phyloP scores from a whole-genome alignment of 1,140 invertebrate genomes.

The Palaemon carinicauda region DNA sequence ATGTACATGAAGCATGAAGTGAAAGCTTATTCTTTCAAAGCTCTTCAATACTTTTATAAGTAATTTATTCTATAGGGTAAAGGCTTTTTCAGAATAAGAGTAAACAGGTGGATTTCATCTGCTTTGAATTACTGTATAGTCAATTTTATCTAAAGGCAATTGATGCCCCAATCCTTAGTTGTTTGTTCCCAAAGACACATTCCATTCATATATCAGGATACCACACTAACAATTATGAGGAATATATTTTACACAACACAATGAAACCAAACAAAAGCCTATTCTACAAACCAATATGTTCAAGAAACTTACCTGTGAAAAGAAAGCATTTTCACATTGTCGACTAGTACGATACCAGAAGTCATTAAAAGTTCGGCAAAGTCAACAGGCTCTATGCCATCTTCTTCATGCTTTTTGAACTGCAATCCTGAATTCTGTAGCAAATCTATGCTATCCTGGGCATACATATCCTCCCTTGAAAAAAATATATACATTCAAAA shows the following conservation, averaged over 20 bases:
- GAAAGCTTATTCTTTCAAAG: too few relatives aligned
- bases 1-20: too few relatives aligned
- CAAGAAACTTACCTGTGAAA: slow-evolving; percentile 69
- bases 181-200: too few relatives aligned
- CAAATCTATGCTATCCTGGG: slow-evolving; percentile 72
- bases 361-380: slow-evolving; percentile 74
- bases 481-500: neutral
- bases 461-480: slow-evolving; percentile 71
- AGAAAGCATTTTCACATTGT: slow-evolving; percentile 71
- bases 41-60: too few relatives aligned
- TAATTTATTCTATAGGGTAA: too few relatives aligned
- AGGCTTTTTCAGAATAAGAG: too few relatives aligned
- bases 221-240: too few relatives aligned
- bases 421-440: slow-evolving; percentile 71
- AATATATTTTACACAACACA: neutral
- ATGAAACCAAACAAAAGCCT: neutral
- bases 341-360: slow-evolving; percentile 71
- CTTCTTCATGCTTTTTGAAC: slow-evolving; percentile 70
- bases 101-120: too few relatives aligned
- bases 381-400: slow-evolving; percentile 71
- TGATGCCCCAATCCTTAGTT: too few relatives aligned
- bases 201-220: too few relatives aligned
- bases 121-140: too few relatives aligned
- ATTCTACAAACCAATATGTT: neutral
- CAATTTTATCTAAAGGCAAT: too few relatives aligned